A percentile compares a stretch with the other conserved stretches of the same genome.
Conservation (phyloP, 2,113 vertebrate species). For the Glareola pratincola region DNA sequence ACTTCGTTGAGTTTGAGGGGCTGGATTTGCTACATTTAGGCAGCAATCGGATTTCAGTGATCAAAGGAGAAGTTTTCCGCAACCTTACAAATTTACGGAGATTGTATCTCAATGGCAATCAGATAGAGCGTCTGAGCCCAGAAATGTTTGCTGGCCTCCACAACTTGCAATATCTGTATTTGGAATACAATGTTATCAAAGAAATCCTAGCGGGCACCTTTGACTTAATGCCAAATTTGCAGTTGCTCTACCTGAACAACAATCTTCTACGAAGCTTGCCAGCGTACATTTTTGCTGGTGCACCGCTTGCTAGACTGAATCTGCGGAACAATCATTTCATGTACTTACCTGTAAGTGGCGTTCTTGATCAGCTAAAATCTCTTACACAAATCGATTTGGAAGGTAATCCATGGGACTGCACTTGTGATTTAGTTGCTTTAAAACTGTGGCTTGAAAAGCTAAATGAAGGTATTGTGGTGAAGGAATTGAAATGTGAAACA, state of each 20-base stretch:
- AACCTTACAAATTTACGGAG: slow-evolving; percentile 95
- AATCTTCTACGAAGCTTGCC: slow-evolving; percentile 92
- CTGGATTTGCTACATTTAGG: slow-evolving; percentile 95
- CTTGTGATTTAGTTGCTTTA: slow-evolving; percentile 93
- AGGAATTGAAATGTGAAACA: slow-evolving; percentile 91
- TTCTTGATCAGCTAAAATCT: slow-evolving; percentile 92
- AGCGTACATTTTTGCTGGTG: slow-evolving; percentile 90
- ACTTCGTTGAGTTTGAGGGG: slow-evolving; percentile 92
- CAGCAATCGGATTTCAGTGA: slow-evolving; percentile 88
- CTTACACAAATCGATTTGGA: slow-evolving; percentile 95
- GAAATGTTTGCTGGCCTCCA: slow-evolving; percentile 95
- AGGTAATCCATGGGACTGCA: slow-evolving; percentile 98
- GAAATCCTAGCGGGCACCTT: slow-evolving; percentile 95
- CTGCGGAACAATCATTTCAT: slow-evolving; percentile 99
- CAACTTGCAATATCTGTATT: slow-evolving; percentile 94
- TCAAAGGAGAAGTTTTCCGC: slow-evolving; percentile 89
- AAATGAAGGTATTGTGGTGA: slow-evolving; percentile 88
- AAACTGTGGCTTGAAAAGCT: slow-evolving; percentile 97
- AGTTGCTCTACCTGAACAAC: slow-evolving; percentile 95
- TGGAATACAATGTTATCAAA: slow-evolving; percentile 98
- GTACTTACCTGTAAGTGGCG: slow-evolving; percentile 96
- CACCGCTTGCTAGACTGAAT: slow-evolving; percentile 91
- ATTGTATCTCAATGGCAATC: slow-evolving; percentile 95
- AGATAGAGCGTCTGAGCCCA: slow-evolving; percentile 90
- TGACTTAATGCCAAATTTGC: slow-evolving; percentile 93